Evolutionary conservation across 2,888 invertebrate genomes (phyloP).

Genomic region (Athalia cordata): DNA sequence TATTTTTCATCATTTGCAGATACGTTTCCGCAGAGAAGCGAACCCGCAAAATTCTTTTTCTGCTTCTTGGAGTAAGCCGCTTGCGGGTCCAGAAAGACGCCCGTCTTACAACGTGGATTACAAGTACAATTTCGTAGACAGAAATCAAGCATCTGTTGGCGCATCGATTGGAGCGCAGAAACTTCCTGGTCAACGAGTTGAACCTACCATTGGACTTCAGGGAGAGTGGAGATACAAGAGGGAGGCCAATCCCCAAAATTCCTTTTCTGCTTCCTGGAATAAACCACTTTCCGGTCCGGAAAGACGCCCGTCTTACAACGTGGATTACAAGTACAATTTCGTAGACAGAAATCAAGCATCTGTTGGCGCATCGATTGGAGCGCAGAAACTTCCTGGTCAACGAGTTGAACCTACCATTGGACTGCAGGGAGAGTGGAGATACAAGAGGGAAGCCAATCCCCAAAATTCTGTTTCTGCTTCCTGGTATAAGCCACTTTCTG

Average conservation of each 20-base stretch:
- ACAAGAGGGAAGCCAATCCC: constrained; percentile 3
- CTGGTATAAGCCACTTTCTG: constrained; percentile 51
- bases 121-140: constrained; percentile 51
- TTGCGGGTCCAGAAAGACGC: constrained; percentile 53
- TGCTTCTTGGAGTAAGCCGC: constrained; percentile 47
- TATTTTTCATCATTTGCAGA: too few species aligned
- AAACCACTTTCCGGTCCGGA: constrained; percentile 54
- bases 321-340: constrained; percentile 53
- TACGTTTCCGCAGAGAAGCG: too few species aligned
- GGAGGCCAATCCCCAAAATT: constrained; percentile 25
- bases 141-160: constrained; percentile 51
- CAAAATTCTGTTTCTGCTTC: constrained; percentile 41
- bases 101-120: constrained; percentile 54
- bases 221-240: constrained; percentile 48
- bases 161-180: constrained; percentile 52
- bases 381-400: constrained; percentile 51
- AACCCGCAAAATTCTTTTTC: constrained; percentile 40
- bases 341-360: constrained; percentile 52
- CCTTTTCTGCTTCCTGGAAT: constrained; percentile 38
- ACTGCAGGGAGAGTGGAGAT: constrained; percentile 51
- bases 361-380: constrained; percentile 52
- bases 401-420: constrained; percentile 51
- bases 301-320: constrained; percentile 52
- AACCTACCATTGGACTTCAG: constrained; percentile 53
- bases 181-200: constrained; percentile 49